phyloP scores from a whole-genome alignment of 1,140 invertebrate species.

The Battus philenor region DNA sequence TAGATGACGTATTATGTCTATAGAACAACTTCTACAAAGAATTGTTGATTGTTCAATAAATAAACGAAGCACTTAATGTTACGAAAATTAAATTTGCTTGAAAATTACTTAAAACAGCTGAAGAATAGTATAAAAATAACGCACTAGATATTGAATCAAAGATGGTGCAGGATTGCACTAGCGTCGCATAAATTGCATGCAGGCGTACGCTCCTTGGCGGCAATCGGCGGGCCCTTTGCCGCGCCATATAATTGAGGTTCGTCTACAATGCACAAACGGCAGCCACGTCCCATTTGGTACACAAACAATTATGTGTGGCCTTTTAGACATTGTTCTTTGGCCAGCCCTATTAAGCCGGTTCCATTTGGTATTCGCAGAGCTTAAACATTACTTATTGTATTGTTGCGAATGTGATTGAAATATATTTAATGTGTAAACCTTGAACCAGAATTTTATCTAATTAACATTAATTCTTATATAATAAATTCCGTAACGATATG shows the following conservation, averaged over 20 bases:
- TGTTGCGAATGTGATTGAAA: not conserved
- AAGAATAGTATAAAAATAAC: slow-evolving; percentile 2
- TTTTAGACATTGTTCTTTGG: slow-evolving; percentile 11
- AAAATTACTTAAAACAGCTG: too few relatives aligned
- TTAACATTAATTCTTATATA: too few relatives aligned
- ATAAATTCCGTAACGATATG: too few relatives aligned
- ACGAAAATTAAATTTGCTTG: too few relatives aligned
- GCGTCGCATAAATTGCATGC: slow-evolving; percentile 8
- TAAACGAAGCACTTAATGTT: too few relatives aligned
- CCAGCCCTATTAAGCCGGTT: slow-evolving; percentile 12
- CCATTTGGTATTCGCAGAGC: slow-evolving; percentile 2
- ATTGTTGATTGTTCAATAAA: too few relatives aligned
- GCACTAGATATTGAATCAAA: slow-evolving; percentile 5
- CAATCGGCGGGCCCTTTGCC: slow-evolving; percentile 12
- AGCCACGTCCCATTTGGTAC: slow-evolving; percentile 12
- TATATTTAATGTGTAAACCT: not conserved
- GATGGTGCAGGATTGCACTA: slow-evolving; percentile 10
- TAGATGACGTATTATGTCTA: too few relatives aligned
- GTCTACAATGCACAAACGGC: slow-evolving; percentile 15
- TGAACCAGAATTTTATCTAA: too few relatives aligned
- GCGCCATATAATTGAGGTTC: slow-evolving; percentile 8
- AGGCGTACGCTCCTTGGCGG: not conserved
- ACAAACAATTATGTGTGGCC: slow-evolving; percentile 17
- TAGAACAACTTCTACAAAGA: too few relatives aligned
- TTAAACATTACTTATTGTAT: slow-evolving; percentile 8